A percentile compares a stretch with the other conserved stretches of the same genome.
phyloP scores from a whole-genome alignment of 2,888 invertebrate genomes.

The Spatulosminthurus flaviceps region DNA sequence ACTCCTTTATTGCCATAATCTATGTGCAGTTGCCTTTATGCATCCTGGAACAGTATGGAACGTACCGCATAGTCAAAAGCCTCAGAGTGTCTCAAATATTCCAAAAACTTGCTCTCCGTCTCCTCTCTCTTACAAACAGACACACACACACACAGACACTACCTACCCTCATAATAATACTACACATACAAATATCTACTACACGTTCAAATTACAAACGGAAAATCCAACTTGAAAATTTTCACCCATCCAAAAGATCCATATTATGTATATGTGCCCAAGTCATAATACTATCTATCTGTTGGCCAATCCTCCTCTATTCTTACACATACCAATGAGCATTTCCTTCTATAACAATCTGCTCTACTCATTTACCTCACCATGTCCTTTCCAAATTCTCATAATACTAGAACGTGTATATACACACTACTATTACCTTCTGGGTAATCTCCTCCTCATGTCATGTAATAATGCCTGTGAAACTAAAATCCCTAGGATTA shows the following conservation, averaged over 20 bases:
- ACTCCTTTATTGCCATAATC: slow-evolving; percentile 59
- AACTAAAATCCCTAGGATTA: too few relatives aligned
- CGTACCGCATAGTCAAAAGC: neutral
- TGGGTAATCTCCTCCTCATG: neutral
- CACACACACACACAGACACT: neutral
- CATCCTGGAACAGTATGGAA: slow-evolving; percentile 32
- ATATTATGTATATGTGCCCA: too few relatives aligned
- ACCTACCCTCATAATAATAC: too few relatives aligned
- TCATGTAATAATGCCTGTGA: too few relatives aligned
- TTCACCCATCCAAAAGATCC: too few relatives aligned
- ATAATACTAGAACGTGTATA: neutral
- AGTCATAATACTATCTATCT: too few relatives aligned
- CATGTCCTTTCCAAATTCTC: slow-evolving; percentile 16
- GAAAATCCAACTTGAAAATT: too few relatives aligned
- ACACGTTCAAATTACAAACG: too few relatives aligned
- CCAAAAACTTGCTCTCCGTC: too few relatives aligned
- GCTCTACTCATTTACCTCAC: neutral
- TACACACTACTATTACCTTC: neutral
- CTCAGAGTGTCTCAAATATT: slow-evolving; percentile 8
- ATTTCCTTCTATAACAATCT: neutral
- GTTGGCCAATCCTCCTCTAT: too few relatives aligned
- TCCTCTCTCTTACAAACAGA: neutral
- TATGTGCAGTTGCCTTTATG: slow-evolving; percentile 54
- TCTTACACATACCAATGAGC: too few relatives aligned
- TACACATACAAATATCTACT: too few relatives aligned